Evolutionary conservation across 2,797 vertebrate species (phyloP).

Genomic region (Fundulus diaphanus): DNA sequence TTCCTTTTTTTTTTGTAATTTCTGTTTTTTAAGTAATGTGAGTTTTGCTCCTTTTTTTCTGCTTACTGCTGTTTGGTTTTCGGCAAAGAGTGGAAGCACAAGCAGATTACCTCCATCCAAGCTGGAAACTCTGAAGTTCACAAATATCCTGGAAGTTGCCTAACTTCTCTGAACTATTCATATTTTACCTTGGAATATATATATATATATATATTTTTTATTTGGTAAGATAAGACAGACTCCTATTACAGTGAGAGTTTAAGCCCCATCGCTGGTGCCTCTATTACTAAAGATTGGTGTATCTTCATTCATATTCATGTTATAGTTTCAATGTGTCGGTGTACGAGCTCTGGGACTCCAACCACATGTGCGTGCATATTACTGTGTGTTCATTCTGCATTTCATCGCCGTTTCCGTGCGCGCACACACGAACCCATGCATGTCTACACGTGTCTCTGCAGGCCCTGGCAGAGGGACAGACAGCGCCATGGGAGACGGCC

Average conservation of each 20-base stretch:
- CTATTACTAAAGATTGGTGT: constrained; percentile 8
- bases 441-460: constrained; percentile 60
- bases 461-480: constrained; percentile 95
- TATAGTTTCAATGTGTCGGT: constrained; percentile 35
- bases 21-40: background rate
- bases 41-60: constrained; percentile 2
- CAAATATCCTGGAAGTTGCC: constrained; percentile 6
- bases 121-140: constrained; percentile 17
- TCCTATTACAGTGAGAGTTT: background rate
- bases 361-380: constrained; percentile 55
- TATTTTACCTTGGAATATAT: background rate
- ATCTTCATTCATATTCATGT: constrained; percentile 60
- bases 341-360: constrained; percentile 38
- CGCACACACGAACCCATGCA: background rate
- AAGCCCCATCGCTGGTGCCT: background rate
- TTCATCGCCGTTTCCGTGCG: constrained; percentile 25
- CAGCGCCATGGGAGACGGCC: constrained; percentile 96
- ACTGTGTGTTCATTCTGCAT: constrained; percentile 25
- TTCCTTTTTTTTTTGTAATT: background rate
- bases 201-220: no score
- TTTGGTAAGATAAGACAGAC: background rate
- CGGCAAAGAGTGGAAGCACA: background rate
- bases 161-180: background rate
- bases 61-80: background rate
- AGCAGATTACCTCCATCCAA: constrained; percentile 7